A percentile compares a stretch with the other conserved stretches of the same genome.
Evolutionary conservation across 1,140 invertebrate genomes (phyloP).

Genomic region (Drosophila nasuta): DNA sequence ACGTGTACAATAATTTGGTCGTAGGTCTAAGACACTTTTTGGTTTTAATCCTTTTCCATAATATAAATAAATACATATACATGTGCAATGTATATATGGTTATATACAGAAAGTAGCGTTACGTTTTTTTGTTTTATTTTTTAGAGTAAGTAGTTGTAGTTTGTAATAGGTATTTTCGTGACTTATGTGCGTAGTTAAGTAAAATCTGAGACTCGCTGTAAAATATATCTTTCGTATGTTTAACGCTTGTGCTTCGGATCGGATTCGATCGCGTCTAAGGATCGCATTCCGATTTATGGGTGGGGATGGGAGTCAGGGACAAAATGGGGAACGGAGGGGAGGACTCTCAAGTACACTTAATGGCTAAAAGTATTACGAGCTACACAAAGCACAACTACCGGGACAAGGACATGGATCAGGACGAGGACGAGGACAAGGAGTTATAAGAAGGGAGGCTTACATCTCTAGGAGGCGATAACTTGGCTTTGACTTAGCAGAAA

Average conservation of each 20-base stretch:
- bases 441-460: constrained; percentile 18
- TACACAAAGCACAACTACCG: constrained; percentile 16
- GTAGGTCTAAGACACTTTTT: constrained; percentile 83
- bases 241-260: constrained; percentile 24
- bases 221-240: constrained; percentile 42
- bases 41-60: constrained; percentile 73
- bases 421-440: background rate
- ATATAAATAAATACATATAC: constrained; percentile 54
- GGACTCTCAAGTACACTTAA: constrained; percentile 72
- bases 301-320: background rate
- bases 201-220: constrained; percentile 81
- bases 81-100: constrained; percentile 50
- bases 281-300: background rate
- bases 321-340: background rate
- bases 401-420: background rate
- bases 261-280: constrained; percentile 5
- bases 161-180: constrained; percentile 55
- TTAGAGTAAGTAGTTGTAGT: constrained; percentile 41
- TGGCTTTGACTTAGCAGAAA: constrained; percentile 63
- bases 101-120: constrained; percentile 75
- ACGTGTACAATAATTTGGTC: constrained; percentile 75
- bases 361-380: constrained; percentile 49
- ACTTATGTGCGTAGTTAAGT: constrained; percentile 82
- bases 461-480: constrained; percentile 20
- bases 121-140: background rate